Conservation (phyloP, 2,888 invertebrate genomes). For the Lasiommata megera region DNA sequence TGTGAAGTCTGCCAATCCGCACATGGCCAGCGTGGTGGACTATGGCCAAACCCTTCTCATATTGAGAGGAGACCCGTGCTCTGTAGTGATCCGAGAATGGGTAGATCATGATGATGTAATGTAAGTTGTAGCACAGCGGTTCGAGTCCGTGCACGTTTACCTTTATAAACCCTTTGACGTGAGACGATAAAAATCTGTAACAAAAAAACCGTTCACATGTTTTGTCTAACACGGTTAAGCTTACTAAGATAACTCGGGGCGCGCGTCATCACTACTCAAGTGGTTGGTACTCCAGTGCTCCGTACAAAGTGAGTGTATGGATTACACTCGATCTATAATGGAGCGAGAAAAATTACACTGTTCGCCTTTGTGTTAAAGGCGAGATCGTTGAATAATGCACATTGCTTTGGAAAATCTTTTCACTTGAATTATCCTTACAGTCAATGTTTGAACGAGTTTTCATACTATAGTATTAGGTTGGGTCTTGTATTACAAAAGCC, state of each 20-base stretch:
- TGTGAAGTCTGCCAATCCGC: no score
- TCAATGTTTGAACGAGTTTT: not conserved
- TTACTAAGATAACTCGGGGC: conserved; percentile 8
- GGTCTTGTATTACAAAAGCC: no score
- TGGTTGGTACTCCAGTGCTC: conserved; percentile 16
- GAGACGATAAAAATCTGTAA: not conserved
- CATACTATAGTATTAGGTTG: not conserved
- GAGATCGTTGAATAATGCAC: conserved; percentile 2
- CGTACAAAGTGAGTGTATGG: conserved; percentile 25
- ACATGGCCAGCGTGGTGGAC: no score
- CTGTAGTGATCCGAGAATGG: no score
- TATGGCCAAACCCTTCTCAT: no score
- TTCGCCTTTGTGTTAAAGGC: conserved; percentile 18
- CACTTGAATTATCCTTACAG: not conserved
- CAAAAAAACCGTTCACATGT: not conserved
- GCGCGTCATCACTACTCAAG: conserved; percentile 25
- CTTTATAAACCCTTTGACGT: not conserved
- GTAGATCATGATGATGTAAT: no score
- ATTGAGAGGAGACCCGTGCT: no score
- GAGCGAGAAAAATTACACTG: conserved; percentile 16
- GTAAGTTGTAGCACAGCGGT: no score
- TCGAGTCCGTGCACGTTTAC: not conserved
- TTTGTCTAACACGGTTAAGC: not conserved
- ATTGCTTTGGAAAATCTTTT: conserved; percentile 5
- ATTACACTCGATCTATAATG: conserved; percentile 26